Percentiles rank a stretch among this genome's conserved stretches.
Evolutionary conservation across 1,140 invertebrate genomes (phyloP).

Genomic region (Augochlora pura): DNA sequence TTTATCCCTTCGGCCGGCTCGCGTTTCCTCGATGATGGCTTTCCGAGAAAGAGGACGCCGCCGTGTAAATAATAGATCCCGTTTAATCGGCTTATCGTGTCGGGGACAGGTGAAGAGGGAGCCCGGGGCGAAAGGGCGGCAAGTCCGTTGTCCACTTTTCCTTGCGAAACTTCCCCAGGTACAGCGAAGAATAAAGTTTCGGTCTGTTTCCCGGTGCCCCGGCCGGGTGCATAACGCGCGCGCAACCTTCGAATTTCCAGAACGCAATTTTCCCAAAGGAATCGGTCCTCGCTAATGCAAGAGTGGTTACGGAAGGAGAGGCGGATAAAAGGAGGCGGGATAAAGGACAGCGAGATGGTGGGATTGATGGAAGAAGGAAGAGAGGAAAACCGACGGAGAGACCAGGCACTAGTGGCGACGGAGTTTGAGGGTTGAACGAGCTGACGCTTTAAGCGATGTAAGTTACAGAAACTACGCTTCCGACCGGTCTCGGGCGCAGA

Average conservation of each 20-base stretch:
- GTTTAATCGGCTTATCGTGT: slow-evolving; percentile 29
- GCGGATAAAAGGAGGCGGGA: background rate
- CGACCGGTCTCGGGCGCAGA: slow-evolving; percentile 62
- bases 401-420: slow-evolving; percentile 30
- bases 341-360: slow-evolving; percentile 12
- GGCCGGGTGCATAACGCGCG: slow-evolving; percentile 10
- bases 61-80: slow-evolving; percentile 36
- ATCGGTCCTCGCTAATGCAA: slow-evolving; percentile 59
- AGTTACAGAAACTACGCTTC: slow-evolving; percentile 63
- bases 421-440: slow-evolving; percentile 59
- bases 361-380: background rate
- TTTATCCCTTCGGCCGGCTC: background rate
- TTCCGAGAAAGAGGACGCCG: background rate
- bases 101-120: background rate
- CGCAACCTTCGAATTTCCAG: slow-evolving; percentile 52
- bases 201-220: background rate
- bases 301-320: slow-evolving; percentile 16
- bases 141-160: slow-evolving; percentile 6
- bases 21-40: background rate
- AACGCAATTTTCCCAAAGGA: slow-evolving; percentile 57
- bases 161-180: background rate
- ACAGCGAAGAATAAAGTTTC: slow-evolving; percentile 20
- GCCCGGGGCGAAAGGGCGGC: background rate
- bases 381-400: background rate
- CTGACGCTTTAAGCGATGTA: slow-evolving; percentile 67